These are phyloP conservation scores for Plutella xylostella DNA, from an alignment of 2,888 invertebrate species.

Conservation along the genomic window DNA sequence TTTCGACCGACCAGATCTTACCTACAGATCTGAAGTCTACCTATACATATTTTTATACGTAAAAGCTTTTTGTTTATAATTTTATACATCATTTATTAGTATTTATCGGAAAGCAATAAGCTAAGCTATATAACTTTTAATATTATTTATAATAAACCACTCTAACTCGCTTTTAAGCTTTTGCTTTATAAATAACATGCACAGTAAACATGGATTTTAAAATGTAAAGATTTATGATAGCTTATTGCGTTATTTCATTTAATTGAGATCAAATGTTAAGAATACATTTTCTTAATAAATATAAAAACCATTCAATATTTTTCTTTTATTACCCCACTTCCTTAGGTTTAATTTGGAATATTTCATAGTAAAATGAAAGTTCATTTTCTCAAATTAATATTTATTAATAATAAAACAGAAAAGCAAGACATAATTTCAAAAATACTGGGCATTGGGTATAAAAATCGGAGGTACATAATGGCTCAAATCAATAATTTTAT, in stretches of 20 bases:
- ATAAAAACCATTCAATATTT: conserved; percentile 20
- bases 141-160: conserved; percentile 35
- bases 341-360: no score
- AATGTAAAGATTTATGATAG: conserved; percentile 34
- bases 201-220: conserved; percentile 35
- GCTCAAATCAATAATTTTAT: neutral
- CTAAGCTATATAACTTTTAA: conserved; percentile 34
- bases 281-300: conserved; percentile 55
- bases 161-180: conserved; percentile 57
- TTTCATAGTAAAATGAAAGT: no score
- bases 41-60: conserved; percentile 59
- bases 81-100: conserved; percentile 23
- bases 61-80: conserved; percentile 63
- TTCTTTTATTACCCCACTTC: conserved; percentile 23
- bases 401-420: neutral
- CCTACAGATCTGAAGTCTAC: conserved; percentile 54
- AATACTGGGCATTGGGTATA: neutral
- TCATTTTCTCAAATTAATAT: neutral
- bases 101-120: conserved; percentile 29
- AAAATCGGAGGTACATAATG: neutral
- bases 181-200: conserved; percentile 46
- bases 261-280: conserved; percentile 40
- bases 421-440: neutral
- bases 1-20: conserved; percentile 69
- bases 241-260: conserved; percentile 50